A percentile compares a stretch with the other conserved stretches of the same genome.
Evolutionary conservation across 2,113 vertebrate species (phyloP).

Genomic region (Xenopus borealis): DNA sequence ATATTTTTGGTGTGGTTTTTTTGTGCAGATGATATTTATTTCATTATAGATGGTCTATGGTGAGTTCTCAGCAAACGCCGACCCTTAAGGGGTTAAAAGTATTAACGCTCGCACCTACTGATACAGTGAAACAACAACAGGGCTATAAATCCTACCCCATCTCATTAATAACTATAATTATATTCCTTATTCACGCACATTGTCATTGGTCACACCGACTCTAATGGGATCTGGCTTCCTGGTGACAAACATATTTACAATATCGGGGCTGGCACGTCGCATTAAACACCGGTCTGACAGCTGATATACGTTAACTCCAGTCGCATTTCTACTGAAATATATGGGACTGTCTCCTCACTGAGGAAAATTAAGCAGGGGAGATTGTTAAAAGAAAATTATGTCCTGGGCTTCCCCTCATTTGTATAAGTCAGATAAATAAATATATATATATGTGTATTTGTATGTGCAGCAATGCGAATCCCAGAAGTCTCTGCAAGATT

Average conservation of each 20-base stretch:
- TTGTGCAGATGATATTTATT: too few species aligned
- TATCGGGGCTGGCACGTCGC: too few species aligned
- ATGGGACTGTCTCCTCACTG: conserved; percentile 7
- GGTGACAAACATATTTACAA: conserved; percentile 1
- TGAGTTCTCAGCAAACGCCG: too few species aligned
- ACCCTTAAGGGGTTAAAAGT: not conserved
- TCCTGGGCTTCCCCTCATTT: conserved; percentile 44
- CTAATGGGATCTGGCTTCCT: not conserved
- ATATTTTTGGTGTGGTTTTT: too few species aligned
- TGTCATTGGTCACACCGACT: not conserved
- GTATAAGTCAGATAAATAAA: conserved; percentile 50
- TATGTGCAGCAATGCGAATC: conserved; percentile 54
- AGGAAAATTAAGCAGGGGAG: conserved; percentile 45
- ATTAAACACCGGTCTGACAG: not conserved
- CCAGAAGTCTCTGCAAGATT: conserved; percentile 60
- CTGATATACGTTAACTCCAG: not conserved
- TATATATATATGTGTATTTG: too few species aligned
- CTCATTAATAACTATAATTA: not conserved
- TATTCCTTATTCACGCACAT: not conserved
- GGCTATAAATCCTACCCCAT: not conserved
- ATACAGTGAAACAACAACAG: not conserved
- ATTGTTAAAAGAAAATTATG: conserved; percentile 55
- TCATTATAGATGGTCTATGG: too few species aligned
- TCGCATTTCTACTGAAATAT: not conserved
- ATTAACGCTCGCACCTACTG: not conserved